Conservation (phyloP, 2,888 invertebrate genomes). For the Mycalesis mineus region DNA sequence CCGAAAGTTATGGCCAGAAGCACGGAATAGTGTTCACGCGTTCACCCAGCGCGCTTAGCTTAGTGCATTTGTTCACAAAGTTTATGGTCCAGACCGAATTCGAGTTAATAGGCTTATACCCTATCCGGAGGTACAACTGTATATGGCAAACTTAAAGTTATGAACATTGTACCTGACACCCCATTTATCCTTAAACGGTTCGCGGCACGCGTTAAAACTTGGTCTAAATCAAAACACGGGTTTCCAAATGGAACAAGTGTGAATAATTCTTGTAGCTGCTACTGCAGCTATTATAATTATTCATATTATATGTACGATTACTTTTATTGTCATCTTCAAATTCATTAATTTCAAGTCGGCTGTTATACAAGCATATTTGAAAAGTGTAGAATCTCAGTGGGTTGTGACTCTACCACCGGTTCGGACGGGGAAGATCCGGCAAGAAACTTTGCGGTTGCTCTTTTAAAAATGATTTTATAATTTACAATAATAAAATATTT, state of each 20-base stretch:
- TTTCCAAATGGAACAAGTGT: slow-evolving; percentile 5
- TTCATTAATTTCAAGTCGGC: too few species aligned
- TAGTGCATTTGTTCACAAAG: slow-evolving; percentile 28
- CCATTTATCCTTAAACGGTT: slow-evolving; percentile 22
- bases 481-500: too few species aligned
- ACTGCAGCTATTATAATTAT: too few species aligned
- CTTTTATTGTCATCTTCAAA: too few species aligned
- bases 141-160: slow-evolving; percentile 30
- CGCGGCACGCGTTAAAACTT: slow-evolving; percentile 13
- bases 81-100: slow-evolving; percentile 32
- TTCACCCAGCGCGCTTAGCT: slow-evolving; percentile 28
- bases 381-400: too few species aligned
- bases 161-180: slow-evolving; percentile 22
- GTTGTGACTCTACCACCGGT: too few species aligned
- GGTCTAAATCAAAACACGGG: background rate
- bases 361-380: too few species aligned
- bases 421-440: too few species aligned
- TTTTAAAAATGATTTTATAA: too few species aligned
- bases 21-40: slow-evolving; percentile 29
- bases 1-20: slow-evolving; percentile 23
- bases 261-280: background rate
- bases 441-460: too few species aligned
- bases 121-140: slow-evolving; percentile 30
- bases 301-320: too few species aligned
- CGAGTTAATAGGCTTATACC: slow-evolving; percentile 34